Percentiles rank a stretch among this genome's conserved stretches.
Conservation (phyloP, 1,140 invertebrate species). For the Ganaspis sp. region DNA sequence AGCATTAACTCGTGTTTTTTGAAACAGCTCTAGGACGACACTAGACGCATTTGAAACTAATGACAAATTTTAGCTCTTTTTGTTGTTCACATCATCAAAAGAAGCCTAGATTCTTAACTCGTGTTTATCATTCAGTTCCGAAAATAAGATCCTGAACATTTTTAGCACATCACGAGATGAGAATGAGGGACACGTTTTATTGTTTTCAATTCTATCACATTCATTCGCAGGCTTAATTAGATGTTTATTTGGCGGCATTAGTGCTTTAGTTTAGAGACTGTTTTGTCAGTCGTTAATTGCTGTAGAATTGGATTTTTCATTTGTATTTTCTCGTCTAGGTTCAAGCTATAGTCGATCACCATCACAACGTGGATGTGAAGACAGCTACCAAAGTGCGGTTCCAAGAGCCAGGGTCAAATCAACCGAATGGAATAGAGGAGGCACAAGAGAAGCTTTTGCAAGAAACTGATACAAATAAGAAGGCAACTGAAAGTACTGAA, state of each 20-base stretch:
- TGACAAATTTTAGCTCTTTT: background rate
- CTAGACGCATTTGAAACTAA: background rate
- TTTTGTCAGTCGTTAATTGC: background rate
- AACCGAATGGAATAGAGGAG: slow-evolving; percentile 55
- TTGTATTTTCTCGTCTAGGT: slow-evolving; percentile 78
- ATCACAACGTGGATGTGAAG: slow-evolving; percentile 85
- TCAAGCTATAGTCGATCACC: slow-evolving; percentile 93
- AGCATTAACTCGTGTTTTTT: background rate
- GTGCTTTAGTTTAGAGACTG: slow-evolving; percentile 65
- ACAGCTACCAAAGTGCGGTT: slow-evolving; percentile 90
- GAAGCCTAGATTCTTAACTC: background rate
- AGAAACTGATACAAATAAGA: slow-evolving; percentile 57
- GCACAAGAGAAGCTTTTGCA: slow-evolving; percentile 62
- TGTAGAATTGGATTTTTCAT: background rate
- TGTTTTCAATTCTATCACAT: slow-evolving; percentile 59
- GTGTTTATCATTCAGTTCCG: background rate
- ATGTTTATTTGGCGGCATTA: slow-evolving; percentile 65
- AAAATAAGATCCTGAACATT: background rate
- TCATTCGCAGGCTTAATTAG: slow-evolving; percentile 70
- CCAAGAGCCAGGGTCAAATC: slow-evolving; percentile 82
- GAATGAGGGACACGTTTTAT: slow-evolving; percentile 26
- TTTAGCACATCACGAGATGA: slow-evolving; percentile 20
- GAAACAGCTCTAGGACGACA: background rate
- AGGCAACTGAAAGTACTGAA: slow-evolving; percentile 52
- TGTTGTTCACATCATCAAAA: background rate